Evolutionary conservation across 1,140 invertebrate species (phyloP).

Genomic region (Aradophagus sp.): DNA sequence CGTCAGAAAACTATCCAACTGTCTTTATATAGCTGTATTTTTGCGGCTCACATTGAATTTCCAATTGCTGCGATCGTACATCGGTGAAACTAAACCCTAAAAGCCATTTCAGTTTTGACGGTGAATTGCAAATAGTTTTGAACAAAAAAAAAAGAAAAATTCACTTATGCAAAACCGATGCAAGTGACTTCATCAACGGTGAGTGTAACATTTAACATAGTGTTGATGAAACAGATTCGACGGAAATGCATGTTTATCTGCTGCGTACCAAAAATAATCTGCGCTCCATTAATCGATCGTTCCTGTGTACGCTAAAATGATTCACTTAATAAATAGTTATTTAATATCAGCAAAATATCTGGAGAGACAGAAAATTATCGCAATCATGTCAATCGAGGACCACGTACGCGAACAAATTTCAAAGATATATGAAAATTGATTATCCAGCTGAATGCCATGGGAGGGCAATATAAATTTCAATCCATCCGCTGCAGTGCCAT

Average conservation of each 20-base stretch:
- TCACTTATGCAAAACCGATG: no score
- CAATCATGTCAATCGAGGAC: constrained; percentile 52
- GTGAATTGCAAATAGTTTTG: no score
- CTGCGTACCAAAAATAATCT: constrained; percentile 46
- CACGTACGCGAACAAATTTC: constrained; percentile 53
- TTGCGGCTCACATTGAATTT: no score
- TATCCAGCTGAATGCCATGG: constrained; percentile 36
- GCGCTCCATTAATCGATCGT: constrained; percentile 35
- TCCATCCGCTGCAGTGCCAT: constrained; percentile 47
- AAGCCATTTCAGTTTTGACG: no score
- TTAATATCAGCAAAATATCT: constrained; percentile 50
- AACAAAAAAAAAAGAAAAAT: no score
- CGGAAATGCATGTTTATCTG: constrained; percentile 48
- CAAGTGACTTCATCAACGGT: constrained; percentile 15
- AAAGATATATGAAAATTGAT: constrained; percentile 60
- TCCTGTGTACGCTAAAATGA: constrained; percentile 31
- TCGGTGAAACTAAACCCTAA: no score
- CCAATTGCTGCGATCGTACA: no score
- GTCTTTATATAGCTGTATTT: no score
- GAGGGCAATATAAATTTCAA: constrained; percentile 54
- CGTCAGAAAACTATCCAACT: no score
- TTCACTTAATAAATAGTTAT: constrained; percentile 50
- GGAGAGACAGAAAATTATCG: constrained; percentile 54
- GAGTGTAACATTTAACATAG: constrained; percentile 12
- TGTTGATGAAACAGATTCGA: constrained; percentile 20